A percentile compares a stretch with the other conserved stretches of the same genome.
These are phyloP conservation scores for Agrotis segetum DNA, from an alignment of 2,888 invertebrate genomes.

Conservation along the genomic window DNA sequence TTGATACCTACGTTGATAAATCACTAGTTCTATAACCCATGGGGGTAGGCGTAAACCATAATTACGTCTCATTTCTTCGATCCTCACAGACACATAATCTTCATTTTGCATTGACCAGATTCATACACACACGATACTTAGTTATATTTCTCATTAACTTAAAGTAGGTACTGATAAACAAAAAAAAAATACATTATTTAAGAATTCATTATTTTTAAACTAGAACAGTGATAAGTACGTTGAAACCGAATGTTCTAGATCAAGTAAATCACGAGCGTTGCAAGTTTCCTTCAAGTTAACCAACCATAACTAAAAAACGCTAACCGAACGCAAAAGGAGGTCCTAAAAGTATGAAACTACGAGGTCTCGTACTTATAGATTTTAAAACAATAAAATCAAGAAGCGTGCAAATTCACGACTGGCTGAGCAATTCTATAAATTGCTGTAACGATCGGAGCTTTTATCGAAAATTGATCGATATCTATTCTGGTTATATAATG, in stretches of 20 bases:
- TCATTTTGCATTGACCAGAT: background rate
- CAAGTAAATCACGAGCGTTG: background rate
- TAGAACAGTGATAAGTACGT: background rate
- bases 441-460: slow-evolving; percentile 44
- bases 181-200: background rate
- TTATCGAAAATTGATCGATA: slow-evolving; percentile 57
- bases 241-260: slow-evolving; percentile 21
- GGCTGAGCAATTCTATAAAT: slow-evolving; percentile 40
- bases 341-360: slow-evolving; percentile 22
- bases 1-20: background rate
- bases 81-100: background rate
- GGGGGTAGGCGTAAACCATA: background rate
- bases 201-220: background rate
- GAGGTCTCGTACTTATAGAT: too few relatives aligned
- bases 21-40: too few relatives aligned
- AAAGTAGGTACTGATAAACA: background rate
- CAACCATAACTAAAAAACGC: slow-evolving; percentile 11
- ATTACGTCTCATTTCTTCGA: background rate
- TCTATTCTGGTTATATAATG: slow-evolving; percentile 72
- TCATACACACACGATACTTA: background rate
- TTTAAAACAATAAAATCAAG: slow-evolving; percentile 45
- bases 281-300: slow-evolving; percentile 9
- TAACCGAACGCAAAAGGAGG: background rate
- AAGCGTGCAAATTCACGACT: slow-evolving; percentile 39
- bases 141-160: background rate